Evolutionary conservation across 2,797 vertebrate genomes (phyloP).

Genomic region (Phyllotis vaccarum): DNA sequence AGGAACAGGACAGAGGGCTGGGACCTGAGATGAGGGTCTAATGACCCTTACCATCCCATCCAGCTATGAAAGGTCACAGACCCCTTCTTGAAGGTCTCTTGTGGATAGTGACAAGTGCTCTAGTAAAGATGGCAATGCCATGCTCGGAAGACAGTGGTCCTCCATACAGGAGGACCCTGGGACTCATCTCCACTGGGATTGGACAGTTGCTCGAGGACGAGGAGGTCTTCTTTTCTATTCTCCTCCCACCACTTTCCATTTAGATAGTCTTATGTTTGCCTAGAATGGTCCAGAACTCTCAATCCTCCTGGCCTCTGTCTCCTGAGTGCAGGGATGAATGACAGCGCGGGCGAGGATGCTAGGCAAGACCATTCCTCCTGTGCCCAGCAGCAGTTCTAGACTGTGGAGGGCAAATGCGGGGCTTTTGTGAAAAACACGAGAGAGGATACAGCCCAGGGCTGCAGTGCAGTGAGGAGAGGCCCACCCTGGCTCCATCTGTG

Average conservation of each 20-base stretch:
- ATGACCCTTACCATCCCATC: not conserved
- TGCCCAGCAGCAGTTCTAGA: not conserved
- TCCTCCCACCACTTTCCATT: too few relatives aligned
- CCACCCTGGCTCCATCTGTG: not conserved
- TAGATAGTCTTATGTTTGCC: not conserved
- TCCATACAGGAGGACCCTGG: not conserved
- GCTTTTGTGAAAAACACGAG: not conserved
- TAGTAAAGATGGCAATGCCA: not conserved
- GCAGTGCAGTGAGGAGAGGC: not conserved
- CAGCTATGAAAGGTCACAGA: not conserved
- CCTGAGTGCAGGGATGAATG: not conserved
- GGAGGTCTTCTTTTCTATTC: not conserved
- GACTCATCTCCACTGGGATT: too few relatives aligned
- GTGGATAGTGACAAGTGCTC: not conserved
- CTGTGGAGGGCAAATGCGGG: not conserved
- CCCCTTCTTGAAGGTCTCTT: not conserved
- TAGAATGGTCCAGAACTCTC: not conserved
- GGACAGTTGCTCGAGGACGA: not conserved
- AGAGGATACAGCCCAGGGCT: not conserved
- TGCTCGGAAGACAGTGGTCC: not conserved
- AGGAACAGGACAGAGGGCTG: not conserved
- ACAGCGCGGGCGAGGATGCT: not conserved
- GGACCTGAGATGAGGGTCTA: not conserved
- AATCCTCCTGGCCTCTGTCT: not conserved
- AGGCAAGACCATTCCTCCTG: not conserved